Evolutionary conservation across 2,888 invertebrate species (phyloP), one percentile per base, ranked within the genome.

Genomic region (Catonia carolina): DNA sequence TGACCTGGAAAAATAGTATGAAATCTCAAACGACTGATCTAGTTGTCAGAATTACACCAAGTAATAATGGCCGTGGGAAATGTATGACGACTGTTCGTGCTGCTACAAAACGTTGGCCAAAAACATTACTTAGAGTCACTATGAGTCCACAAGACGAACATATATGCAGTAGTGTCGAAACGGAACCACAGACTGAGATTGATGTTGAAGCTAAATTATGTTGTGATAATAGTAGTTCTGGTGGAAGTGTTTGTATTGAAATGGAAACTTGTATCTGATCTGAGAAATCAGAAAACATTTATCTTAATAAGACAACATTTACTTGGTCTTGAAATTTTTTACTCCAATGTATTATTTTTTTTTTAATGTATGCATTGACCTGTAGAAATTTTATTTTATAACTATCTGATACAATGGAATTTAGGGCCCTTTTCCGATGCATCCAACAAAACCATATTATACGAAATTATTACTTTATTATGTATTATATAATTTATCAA

Each of bases 201-300:
- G 50, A 55, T 33, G 51, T 58, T 10, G 20, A 41, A 14, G 45
- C 45, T 12, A 45, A 45, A 45, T 27, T 45, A 27, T 51, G 51
- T 37, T 51, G 51, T 39, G 51, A 51, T 15, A 51, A 51, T 22
- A 55, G 33, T 6, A 36, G 45, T 20, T 42, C 57, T 6, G 47
- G 53, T 3, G 54, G 39, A 27, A 57, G 56, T 15, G 56, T 58
- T 18, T 59, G 61, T 41, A 56, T 56, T 31, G 59, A 63, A 31
- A 57, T 60, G 53, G 63, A 63, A 39, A 63, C 63, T 14, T 59
- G 63, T 22, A 62, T 62, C 42, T 63, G 42, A 50, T 17, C 15
- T n/a, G n/a, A n/a, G n/a, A n/a, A n/a, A n/a, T n/a, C n/a, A n/a
- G n/a, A n/a, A n/a, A n/a, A n/a, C n/a, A n/a, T n/a, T n/a, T n/a